phyloP scores from a whole-genome alignment of 1,140 invertebrate genomes.

The Scaptomyza montana region DNA sequence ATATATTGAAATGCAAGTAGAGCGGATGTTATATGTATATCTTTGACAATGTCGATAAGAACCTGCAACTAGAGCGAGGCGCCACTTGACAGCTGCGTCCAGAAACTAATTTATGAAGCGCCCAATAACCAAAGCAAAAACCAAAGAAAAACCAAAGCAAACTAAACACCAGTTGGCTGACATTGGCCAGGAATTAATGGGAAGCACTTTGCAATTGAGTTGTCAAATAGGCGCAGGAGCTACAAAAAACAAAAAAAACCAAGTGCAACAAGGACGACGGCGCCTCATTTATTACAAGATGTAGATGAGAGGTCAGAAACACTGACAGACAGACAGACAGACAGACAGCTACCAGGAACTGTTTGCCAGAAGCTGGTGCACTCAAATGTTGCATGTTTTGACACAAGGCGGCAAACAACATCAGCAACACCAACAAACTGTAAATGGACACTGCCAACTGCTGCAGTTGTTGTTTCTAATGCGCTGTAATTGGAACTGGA shows the following conservation, averaged over 20 bases:
- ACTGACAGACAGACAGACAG: not conserved
- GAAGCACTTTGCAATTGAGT: conserved; percentile 72
- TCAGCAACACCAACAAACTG: conserved; percentile 36
- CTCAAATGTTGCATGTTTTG: conserved; percentile 60
- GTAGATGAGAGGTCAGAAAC: conserved; percentile 25
- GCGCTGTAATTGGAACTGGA: conserved; percentile 66
- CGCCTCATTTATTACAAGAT: conserved; percentile 32
- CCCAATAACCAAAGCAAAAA: conserved; percentile 14
- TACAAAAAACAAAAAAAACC: conserved; percentile 1
- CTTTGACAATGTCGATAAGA: conserved; percentile 7
- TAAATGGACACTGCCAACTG: conserved; percentile 42
- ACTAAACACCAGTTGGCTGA: conserved; percentile 68
- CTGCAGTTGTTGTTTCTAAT: conserved; percentile 23
- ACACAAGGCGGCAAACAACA: conserved; percentile 54
- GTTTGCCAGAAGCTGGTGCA: not conserved
- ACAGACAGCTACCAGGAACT: conserved; percentile 14
- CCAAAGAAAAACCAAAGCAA: conserved; percentile 5
- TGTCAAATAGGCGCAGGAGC: conserved; percentile 42
- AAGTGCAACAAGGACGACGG: conserved; percentile 31
- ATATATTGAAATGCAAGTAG: not conserved
- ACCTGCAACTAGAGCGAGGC: conserved; percentile 8
- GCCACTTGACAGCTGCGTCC: conserved; percentile 43
- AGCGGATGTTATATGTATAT: not conserved
- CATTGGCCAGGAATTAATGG: conserved; percentile 52
- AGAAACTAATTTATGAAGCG: conserved; percentile 58